phyloP scores from a whole-genome alignment of 1,140 invertebrate species.

The Ephestia elutella region DNA sequence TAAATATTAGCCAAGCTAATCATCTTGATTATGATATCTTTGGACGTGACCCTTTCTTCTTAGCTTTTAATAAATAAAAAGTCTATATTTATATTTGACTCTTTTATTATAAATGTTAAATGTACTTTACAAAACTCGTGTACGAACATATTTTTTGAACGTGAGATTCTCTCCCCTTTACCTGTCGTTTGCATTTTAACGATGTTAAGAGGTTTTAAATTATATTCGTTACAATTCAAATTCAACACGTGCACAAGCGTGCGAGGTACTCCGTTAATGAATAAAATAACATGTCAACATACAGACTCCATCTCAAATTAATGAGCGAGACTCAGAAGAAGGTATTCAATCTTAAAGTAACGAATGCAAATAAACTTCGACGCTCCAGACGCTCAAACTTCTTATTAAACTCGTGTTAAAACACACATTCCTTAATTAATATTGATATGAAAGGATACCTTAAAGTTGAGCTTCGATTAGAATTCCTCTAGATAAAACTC shows the following conservation, averaged over 20 bases:
- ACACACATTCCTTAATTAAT: slow-evolving; percentile 65
- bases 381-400: slow-evolving; percentile 42
- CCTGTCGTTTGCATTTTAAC: slow-evolving; percentile 43
- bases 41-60: no score
- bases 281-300: slow-evolving; percentile 74
- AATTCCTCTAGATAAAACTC: slow-evolving; percentile 41
- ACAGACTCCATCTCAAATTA: slow-evolving; percentile 72
- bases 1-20: no score
- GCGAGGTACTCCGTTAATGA: slow-evolving; percentile 63
- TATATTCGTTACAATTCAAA: slow-evolving; percentile 67
- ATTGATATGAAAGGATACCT: slow-evolving; percentile 63
- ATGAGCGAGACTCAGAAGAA: slow-evolving; percentile 67
- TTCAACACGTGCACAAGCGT: slow-evolving; percentile 54
- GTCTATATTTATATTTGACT: no score
- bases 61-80: no score
- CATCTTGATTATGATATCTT: no score
- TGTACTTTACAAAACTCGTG: no score
- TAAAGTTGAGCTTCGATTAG: slow-evolving; percentile 57
- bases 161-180: slow-evolving; percentile 12
- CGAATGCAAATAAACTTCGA: slow-evolving; percentile 67
- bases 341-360: slow-evolving; percentile 72
- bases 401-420: slow-evolving; percentile 44
- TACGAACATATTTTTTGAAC: no score
- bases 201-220: slow-evolving; percentile 68
- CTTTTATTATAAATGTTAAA: no score